Evolutionary conservation across 2,113 vertebrate species (phyloP), one percentile per base, ranked within the genome.

Genomic region (Arvicanthis niloticus): DNA sequence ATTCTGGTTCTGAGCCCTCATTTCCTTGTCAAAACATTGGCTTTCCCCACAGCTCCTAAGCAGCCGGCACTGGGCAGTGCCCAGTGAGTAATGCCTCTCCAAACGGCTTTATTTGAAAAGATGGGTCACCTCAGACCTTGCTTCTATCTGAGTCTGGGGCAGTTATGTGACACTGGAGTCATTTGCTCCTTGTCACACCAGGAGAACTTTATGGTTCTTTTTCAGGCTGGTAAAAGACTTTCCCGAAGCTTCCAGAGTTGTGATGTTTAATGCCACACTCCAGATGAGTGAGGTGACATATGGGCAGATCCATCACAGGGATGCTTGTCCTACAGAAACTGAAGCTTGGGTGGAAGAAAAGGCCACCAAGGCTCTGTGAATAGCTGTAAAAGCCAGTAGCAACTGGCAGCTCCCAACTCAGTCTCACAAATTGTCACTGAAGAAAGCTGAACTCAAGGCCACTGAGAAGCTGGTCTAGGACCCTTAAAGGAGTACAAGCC

Each of bases 121-220:
- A 96, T 0, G 0, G 95, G 75, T 89, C 84, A 77, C 92, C 67
- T 92, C 26, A 81, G 48, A 80, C 3, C 34, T 89, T n/a, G 76
- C 86, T 77, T 98, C 92, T 97, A 6, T 81, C 97, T 84, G 94
- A 80, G 84, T 91, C 89, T 95, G 72, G 95, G 92, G 73, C 97
- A 96, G 60, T 85, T 96, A 95, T 82, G 81, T 70, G 96, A 97
- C 97, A 78, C 88, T 85, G 65, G 92, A 97, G 85, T 92, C 93
- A 91, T 98, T 97, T 96, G 81, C 89, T 97, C 89, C 94, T 82
- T 97, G 94, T 98, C 97, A 97, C 51, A 92, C 53, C 22, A 67
- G 93, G 53, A 89, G 12, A 95, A 77, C 68, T 97, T 97, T 88
- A 42, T 97, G 67, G 93, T 88, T 92, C 91, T 31, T 15, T 68